These are phyloP conservation scores for Ivindomyrus marchei DNA, from an alignment of 2,113 vertebrate genomes.

Conservation along the genomic window DNA sequence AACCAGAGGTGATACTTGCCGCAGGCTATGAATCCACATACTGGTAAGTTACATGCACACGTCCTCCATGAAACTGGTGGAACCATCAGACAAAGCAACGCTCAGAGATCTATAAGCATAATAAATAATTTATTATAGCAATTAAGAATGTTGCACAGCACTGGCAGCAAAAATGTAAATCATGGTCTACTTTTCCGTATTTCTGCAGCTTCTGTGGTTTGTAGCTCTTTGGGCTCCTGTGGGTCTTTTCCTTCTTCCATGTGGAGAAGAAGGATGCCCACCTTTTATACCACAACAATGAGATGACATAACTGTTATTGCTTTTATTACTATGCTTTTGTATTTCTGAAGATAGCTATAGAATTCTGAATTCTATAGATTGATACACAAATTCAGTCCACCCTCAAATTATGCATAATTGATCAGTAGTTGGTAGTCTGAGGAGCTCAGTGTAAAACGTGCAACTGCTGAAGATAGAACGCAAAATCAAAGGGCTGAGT, in stretches of 20 bases:
- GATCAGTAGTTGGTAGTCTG: not conserved
- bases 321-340: not conserved
- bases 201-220: not conserved
- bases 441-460: not conserved
- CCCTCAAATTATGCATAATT: not conserved
- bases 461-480: not conserved
- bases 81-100: not conserved
- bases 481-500: not conserved
- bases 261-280: not conserved
- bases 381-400: not conserved
- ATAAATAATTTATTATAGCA: not conserved
- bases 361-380: not conserved
- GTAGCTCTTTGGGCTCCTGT: not conserved
- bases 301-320: not conserved
- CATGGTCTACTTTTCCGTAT: not conserved
- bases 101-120: not conserved
- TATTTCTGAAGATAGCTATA: not conserved
- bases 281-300: not conserved
- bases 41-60: not conserved
- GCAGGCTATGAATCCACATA: not conserved
- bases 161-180: not conserved
- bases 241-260: not conserved
- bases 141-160: not conserved
- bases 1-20: not conserved
- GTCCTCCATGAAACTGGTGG: not conserved